Evolutionary conservation across 2,797 vertebrate species (phyloP).

Genomic region (Paramormyrops hopkinsi): DNA sequence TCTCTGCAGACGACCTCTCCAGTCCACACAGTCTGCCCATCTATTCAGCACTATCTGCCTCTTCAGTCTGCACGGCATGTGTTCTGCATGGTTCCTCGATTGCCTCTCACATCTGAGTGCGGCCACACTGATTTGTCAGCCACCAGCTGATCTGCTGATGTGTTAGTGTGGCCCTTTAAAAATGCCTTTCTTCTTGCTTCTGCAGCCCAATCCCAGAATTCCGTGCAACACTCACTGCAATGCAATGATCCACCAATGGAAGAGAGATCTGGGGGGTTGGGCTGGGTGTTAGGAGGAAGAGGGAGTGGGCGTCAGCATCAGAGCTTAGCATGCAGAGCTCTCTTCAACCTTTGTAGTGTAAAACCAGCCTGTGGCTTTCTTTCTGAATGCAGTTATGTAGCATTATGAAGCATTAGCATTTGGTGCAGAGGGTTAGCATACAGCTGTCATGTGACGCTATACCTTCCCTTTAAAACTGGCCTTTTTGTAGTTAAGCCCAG

Average conservation of each 20-base stretch:
- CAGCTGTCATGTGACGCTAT: not conserved
- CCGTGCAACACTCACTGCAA: slow-evolving; percentile 62
- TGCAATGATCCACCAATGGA: slow-evolving; percentile 74
- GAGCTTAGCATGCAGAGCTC: not conserved
- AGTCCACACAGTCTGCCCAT: slow-evolving; percentile 31
- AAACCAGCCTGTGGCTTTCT: not conserved
- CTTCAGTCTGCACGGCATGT: not conserved
- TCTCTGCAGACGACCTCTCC: slow-evolving; percentile 20
- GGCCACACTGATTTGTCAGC: slow-evolving; percentile 27
- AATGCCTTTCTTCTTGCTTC: slow-evolving; percentile 64
- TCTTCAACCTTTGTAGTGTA: not conserved
- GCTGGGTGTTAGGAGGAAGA: not conserved
- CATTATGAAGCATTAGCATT: not conserved
- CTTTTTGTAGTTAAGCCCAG: not conserved
- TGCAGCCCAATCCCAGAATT: slow-evolving; percentile 75
- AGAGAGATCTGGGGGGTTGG: slow-evolving; percentile 23
- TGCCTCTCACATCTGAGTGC: not conserved
- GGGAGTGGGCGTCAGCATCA: not conserved
- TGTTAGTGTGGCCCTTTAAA: slow-evolving; percentile 50
- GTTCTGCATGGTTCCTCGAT: not conserved
- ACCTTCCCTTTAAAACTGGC: not conserved
- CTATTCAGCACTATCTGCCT: not conserved
- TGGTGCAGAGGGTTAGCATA: not conserved
- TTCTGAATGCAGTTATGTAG: not conserved
- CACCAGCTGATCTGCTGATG: slow-evolving; percentile 66